These are phyloP conservation scores for Oscarella lobularis DNA, from an alignment of 37 sponge, comb jelly and placozoan species.

Conservation along the genomic window DNA sequence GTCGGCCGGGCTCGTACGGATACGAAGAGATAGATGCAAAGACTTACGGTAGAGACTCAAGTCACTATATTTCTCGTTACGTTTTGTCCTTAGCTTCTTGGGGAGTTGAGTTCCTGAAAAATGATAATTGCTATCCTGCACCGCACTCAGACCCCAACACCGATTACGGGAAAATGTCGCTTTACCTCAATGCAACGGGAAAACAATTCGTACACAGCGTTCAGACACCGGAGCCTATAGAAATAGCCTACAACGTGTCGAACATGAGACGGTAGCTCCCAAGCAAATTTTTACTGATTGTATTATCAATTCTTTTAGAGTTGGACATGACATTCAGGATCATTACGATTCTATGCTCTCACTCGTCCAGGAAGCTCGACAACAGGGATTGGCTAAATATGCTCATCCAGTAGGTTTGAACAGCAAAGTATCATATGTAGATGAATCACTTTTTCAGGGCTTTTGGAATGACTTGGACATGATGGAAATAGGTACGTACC, in stretches of 20 bases:
- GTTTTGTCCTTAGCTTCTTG: background rate
- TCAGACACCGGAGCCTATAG: background rate
- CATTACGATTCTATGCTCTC: background rate
- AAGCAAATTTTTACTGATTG: no score
- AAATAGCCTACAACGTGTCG: background rate
- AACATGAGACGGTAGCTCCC: conserved; percentile 4
- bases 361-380: background rate
- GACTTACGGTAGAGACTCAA: background rate
- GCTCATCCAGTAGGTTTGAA: conserved; percentile 10
- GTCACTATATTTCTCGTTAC: background rate
- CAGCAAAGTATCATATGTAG: background rate
- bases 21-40: conserved; percentile 4
- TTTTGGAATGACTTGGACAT: conserved; percentile 88
- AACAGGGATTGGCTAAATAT: background rate
- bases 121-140: background rate
- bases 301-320: no score
- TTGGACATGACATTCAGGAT: conserved; percentile 4
- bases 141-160: background rate
- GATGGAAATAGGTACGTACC: conserved; percentile 50
- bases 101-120: conserved; percentile 6
- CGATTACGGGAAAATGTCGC: background rate
- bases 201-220: conserved; percentile 3
- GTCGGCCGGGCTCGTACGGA: background rate
- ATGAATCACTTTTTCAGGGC: conserved; percentile 15
- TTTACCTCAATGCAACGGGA: background rate